Evolutionary conservation across 1,140 invertebrate species (phyloP).

Genomic region (Anastrepha ludens): DNA sequence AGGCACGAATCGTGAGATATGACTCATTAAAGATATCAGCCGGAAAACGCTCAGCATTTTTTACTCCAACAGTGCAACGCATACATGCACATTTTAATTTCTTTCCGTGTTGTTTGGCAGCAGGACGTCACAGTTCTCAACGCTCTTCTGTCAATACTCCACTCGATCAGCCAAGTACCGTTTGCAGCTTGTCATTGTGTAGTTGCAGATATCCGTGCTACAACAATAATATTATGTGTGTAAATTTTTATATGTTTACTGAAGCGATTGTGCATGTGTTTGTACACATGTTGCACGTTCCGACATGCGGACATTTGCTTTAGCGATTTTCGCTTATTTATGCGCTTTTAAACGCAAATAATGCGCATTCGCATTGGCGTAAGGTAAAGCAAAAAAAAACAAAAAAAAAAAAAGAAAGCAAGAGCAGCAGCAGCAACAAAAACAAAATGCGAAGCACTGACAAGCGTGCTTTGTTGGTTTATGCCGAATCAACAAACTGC

Average conservation of each 20-base stretch:
- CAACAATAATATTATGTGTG: constrained; percentile 48
- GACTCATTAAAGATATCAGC: too few relatives aligned
- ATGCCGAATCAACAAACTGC: neutral
- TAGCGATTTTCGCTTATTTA: constrained; percentile 47
- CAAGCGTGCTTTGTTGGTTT: constrained; percentile 24
- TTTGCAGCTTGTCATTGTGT: constrained; percentile 39
- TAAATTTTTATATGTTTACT: constrained; percentile 6
- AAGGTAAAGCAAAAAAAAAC: neutral
- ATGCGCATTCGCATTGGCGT: constrained; percentile 19
- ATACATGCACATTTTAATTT: neutral
- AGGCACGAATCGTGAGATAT: too few relatives aligned
- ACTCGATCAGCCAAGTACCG: constrained; percentile 43
- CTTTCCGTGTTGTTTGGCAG: neutral
- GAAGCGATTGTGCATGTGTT: constrained; percentile 12
- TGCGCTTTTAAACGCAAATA: constrained; percentile 46
- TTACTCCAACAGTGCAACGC: too few relatives aligned
- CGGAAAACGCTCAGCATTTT: too few relatives aligned
- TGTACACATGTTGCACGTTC: constrained; percentile 20
- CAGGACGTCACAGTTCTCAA: neutral
- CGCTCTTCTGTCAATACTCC: constrained; percentile 22
- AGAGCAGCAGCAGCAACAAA: neutral
- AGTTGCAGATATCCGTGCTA: neutral
- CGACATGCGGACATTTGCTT: constrained; percentile 47
- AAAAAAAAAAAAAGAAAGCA: neutral
- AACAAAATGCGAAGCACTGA: neutral